phyloP scores from a whole-genome alignment of 2,113 vertebrate genomes.

The Oreochromis niloticus region DNA sequence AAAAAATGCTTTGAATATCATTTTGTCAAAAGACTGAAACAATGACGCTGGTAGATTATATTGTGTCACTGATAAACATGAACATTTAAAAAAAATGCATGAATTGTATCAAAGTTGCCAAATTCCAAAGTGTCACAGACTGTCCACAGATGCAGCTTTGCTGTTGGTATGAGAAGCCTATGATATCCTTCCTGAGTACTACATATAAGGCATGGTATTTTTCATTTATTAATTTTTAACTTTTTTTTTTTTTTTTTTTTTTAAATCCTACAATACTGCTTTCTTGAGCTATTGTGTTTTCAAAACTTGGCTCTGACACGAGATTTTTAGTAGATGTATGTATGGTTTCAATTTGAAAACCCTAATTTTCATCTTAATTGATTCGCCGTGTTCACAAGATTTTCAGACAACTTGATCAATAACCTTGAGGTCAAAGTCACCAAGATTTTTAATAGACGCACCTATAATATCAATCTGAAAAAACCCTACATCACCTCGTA shows the following conservation, averaged over 20 bases:
- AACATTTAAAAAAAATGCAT: neutral
- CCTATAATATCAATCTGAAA: neutral
- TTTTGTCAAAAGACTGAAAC: neutral
- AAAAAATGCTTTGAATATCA: neutral
- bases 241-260: neutral
- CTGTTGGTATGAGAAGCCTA: neutral
- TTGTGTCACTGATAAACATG: neutral
- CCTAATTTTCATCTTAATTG: neutral
- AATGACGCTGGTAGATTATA: neutral
- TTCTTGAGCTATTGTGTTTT: neutral
- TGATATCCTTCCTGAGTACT: neutral
- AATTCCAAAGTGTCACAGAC: neutral
- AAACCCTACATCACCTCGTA: fast-evolving
- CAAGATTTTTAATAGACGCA: neutral
- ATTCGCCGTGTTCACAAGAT: neutral
- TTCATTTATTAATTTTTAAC: neutral
- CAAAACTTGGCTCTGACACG: fast-evolving
- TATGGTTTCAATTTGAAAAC: neutral
- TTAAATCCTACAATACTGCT: fast-evolving
- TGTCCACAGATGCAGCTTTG: neutral
- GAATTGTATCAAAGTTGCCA: neutral
- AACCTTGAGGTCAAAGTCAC: neutral
- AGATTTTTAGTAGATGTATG: neutral
- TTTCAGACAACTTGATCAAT: neutral
- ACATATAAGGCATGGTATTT: neutral